Percentiles rank a stretch among this genome's conserved stretches.
Evolutionary conservation across 1,140 invertebrate genomes (phyloP).

Genomic region (Heliothis subflexa): DNA sequence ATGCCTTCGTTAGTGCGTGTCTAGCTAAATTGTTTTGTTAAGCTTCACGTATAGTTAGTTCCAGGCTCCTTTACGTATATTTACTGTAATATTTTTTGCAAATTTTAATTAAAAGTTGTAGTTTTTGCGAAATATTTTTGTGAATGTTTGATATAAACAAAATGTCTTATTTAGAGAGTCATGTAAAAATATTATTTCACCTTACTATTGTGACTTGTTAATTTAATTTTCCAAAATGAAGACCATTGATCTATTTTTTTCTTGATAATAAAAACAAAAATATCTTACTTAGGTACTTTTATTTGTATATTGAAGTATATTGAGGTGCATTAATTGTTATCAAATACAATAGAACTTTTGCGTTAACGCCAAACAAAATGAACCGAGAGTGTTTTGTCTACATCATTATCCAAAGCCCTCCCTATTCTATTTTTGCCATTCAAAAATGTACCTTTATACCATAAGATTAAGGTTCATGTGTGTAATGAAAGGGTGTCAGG

Average conservation of each 20-base stretch:
- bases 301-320: background rate
- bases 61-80: background rate
- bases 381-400: constrained; percentile 21
- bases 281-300: background rate
- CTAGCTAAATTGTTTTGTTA: constrained; percentile 41
- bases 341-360: background rate
- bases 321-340: background rate
- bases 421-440: constrained; percentile 55
- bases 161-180: too few species aligned
- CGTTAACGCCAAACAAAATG: constrained; percentile 24
- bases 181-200: too few species aligned
- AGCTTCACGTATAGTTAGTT: constrained; percentile 4
- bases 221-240: too few species aligned
- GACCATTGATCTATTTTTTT: too few species aligned
- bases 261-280: too few species aligned
- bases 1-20: constrained; percentile 52
- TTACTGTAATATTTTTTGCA: too few species aligned
- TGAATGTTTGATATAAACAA: too few species aligned
- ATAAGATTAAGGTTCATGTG: background rate
- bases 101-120: too few species aligned
- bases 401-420: constrained; percentile 50
- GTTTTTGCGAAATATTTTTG: too few species aligned
- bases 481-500: background rate
- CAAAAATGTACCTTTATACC: constrained; percentile 50
- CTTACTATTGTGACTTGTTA: too few species aligned